These are phyloP conservation scores for Oryzias curvinotus DNA, from an alignment of 2,113 vertebrate species.

Conservation along the genomic window DNA sequence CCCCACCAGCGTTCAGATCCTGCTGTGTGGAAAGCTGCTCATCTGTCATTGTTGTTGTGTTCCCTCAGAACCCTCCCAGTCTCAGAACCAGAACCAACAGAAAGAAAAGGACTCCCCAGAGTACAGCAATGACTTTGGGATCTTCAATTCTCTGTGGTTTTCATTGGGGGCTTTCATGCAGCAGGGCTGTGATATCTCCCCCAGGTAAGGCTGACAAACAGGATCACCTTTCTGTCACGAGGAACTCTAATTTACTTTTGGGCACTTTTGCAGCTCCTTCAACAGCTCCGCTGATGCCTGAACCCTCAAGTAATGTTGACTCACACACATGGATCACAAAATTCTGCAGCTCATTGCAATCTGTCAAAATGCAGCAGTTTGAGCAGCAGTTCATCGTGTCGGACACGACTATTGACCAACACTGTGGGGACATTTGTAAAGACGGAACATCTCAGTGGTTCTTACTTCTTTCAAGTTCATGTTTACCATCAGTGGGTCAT, in stretches of 20 bases:
- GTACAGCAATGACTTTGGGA: slow-evolving; percentile 93
- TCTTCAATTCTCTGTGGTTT: slow-evolving; percentile 99
- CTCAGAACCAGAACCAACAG: slow-evolving; percentile 72
- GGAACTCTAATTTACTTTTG: no score
- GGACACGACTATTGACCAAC: no score
- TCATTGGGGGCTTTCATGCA: slow-evolving; percentile 99
- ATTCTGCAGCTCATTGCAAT: no score
- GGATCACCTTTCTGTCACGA: not conserved
- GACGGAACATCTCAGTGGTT: no score
- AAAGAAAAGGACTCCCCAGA: slow-evolving; percentile 76
- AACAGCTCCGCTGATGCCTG: not conserved
- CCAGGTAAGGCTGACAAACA: slow-evolving; percentile 77
- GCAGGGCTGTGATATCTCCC: slow-evolving; percentile 99
- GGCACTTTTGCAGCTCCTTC: no score
- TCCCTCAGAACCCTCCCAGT: slow-evolving; percentile 26
- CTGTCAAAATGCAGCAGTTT: no score
- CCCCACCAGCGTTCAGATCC: not conserved
- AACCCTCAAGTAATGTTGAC: not conserved
- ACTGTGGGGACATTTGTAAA: no score
- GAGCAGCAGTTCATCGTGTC: no score
- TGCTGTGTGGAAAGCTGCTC: not conserved
- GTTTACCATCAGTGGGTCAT: no score
- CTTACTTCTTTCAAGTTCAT: no score
- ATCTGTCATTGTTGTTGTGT: not conserved
- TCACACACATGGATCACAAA: no score